Evolutionary conservation across 2,113 vertebrate genomes (phyloP).

Genomic region (Oriolus oriolus): DNA sequence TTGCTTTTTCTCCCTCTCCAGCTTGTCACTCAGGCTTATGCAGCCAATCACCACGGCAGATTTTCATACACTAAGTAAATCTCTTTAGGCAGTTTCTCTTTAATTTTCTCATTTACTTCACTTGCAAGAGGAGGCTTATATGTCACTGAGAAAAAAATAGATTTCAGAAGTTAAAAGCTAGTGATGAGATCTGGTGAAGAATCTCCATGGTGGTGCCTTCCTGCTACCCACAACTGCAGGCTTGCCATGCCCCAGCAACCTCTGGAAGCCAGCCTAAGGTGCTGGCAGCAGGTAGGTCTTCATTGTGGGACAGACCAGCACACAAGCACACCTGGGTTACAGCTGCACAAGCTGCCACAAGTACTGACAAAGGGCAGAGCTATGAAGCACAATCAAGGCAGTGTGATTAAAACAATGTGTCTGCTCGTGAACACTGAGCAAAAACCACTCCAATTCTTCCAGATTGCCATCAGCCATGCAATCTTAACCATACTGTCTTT

Average conservation of each 20-base stretch:
- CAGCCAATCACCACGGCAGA: accelerated
- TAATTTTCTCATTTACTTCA: slow-evolving; percentile 11
- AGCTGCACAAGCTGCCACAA: not conserved
- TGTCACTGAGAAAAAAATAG: not conserved
- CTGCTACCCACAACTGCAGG: not conserved
- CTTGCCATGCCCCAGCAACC: not conserved
- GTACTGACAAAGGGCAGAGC: not conserved
- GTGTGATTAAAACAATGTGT: not conserved
- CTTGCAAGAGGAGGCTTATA: not conserved
- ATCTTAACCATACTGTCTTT: not conserved
- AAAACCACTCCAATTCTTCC: not conserved
- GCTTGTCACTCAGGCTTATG: not conserved
- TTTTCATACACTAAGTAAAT: not conserved
- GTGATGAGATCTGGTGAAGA: not conserved
- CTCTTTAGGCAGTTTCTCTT: not conserved
- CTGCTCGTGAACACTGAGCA: not conserved
- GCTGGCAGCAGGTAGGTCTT: not conserved
- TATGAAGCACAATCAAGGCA: not conserved
- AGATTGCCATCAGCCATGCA: not conserved
- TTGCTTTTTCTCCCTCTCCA: not conserved
- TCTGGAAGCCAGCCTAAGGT: accelerated
- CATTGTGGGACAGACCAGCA: not conserved
- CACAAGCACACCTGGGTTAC: not conserved
- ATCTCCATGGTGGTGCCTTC: not conserved
- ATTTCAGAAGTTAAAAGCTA: not conserved